phyloP scores from a whole-genome alignment of 2,888 invertebrate genomes.

The Cephus pygmeus region DNA sequence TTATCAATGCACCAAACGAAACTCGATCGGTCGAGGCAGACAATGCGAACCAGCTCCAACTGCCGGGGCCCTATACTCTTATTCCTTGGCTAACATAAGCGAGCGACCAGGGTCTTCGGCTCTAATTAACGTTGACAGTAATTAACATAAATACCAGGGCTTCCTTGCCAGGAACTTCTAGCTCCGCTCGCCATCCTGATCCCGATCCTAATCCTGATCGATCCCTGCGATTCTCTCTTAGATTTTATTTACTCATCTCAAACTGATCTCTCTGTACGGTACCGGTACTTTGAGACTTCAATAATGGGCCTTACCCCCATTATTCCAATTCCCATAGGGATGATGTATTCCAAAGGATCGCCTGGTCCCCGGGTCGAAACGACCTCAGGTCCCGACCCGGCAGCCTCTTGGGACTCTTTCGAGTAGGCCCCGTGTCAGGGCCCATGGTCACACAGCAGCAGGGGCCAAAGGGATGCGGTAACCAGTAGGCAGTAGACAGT shows the following conservation, averaged over 20 bases:
- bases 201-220: background rate
- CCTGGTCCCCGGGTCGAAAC: background rate
- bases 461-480: slow-evolving; percentile 7
- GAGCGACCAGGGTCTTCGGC: slow-evolving; percentile 31
- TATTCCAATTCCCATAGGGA: background rate
- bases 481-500: background rate
- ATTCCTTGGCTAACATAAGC: background rate
- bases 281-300: background rate
- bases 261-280: background rate
- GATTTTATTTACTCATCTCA: background rate
- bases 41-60: slow-evolving; percentile 31
- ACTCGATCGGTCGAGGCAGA: slow-evolving; percentile 44
- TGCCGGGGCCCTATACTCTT: slow-evolving; percentile 5
- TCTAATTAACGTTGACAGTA: slow-evolving; percentile 64
- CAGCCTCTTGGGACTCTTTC: background rate
- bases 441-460: background rate
- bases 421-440: background rate
- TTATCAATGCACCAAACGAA: slow-evolving; percentile 56
- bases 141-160: slow-evolving; percentile 64
- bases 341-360: background rate
- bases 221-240: background rate
- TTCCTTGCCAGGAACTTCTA: slow-evolving; percentile 45
- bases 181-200: slow-evolving; percentile 16
- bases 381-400: background rate
- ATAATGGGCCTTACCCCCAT: background rate